phyloP scores from a whole-genome alignment of 2,888 invertebrate genomes.

The Hirtodrosophila confusa region DNA sequence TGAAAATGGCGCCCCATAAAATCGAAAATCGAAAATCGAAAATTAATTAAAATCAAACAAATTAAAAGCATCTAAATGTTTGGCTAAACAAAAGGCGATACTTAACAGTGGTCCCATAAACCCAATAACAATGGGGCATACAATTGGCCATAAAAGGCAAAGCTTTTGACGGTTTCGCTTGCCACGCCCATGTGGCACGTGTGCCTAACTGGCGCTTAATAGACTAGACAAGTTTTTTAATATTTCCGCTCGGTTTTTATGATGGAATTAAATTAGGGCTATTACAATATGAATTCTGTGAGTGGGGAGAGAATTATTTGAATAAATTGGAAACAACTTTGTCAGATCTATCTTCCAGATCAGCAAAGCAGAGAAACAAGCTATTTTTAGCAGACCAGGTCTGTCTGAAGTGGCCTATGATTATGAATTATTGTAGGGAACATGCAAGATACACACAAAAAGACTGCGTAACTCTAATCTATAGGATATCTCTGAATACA shows the following conservation, averaged over 20 bases:
- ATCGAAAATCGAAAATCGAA: slow-evolving; percentile 53
- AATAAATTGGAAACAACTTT: slow-evolving; percentile 21
- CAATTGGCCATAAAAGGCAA: slow-evolving; percentile 50
- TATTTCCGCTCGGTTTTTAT: slow-evolving; percentile 30
- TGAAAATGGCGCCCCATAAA: slow-evolving; percentile 43
- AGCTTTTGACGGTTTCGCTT: slow-evolving; percentile 5
- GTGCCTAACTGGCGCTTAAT: slow-evolving; percentile 36
- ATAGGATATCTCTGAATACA: slow-evolving; percentile 5
- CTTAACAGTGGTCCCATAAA: slow-evolving; percentile 45
- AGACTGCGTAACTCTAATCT: slow-evolving; percentile 14
- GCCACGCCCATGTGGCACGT: slow-evolving; percentile 61
- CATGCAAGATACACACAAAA: slow-evolving; percentile 40
- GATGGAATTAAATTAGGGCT: slow-evolving; percentile 47
- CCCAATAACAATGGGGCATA: slow-evolving; percentile 52
- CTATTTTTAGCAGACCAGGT: slow-evolving; percentile 7
- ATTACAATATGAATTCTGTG: slow-evolving; percentile 50
- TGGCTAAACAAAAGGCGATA: slow-evolving; percentile 45
- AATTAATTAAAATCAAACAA: slow-evolving; percentile 59
- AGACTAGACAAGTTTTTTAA: slow-evolving; percentile 21
- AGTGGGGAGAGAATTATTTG: slow-evolving; percentile 29
- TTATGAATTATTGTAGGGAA: slow-evolving; percentile 38
- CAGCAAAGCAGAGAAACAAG: not conserved
- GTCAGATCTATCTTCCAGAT: slow-evolving; percentile 10
- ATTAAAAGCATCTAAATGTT: slow-evolving; percentile 53
- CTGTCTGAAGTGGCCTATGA: slow-evolving; percentile 25